Conservation (phyloP, 2,797 vertebrate genomes). For the Alfaro cultratus region DNA sequence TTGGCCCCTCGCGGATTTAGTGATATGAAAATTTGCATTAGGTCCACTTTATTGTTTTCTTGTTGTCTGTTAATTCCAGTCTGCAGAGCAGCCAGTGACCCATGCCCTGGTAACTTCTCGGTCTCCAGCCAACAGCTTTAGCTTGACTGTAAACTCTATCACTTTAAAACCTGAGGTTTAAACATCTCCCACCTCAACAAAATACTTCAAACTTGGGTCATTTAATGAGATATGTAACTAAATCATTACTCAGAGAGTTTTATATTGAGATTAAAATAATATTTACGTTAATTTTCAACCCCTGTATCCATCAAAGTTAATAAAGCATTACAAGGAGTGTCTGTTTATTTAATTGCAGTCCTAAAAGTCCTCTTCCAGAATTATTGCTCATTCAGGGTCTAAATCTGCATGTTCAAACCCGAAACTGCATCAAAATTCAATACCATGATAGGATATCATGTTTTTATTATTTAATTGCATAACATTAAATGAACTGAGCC, state of each 20-base stretch:
- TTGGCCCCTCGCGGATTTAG: slow-evolving; percentile 74
- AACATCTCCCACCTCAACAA: slow-evolving; percentile 1
- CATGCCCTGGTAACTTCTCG: slow-evolving; percentile 67
- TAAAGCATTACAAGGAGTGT: slow-evolving; percentile 62
- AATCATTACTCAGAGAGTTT: slow-evolving; percentile 25
- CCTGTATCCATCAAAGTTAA: slow-evolving; percentile 45
- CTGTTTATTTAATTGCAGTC: slow-evolving; percentile 60
- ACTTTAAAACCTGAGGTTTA: slow-evolving; percentile 8
- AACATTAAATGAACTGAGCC: slow-evolving; percentile 74
- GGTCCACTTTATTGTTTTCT: slow-evolving; percentile 82
- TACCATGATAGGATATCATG: slow-evolving; percentile 60
- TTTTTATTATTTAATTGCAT: slow-evolving; percentile 77
- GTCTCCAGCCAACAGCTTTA: slow-evolving; percentile 51
- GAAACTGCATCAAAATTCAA: slow-evolving; percentile 65
- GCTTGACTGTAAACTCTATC: slow-evolving; percentile 41
- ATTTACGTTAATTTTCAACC: slow-evolving; percentile 46
- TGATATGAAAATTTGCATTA: slow-evolving; percentile 82
- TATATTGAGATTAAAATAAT: slow-evolving; percentile 4
- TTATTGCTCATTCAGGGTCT: slow-evolving; percentile 60
- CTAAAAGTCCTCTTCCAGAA: slow-evolving; percentile 53
- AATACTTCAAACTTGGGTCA: neutral
- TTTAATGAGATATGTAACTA: slow-evolving; percentile 13
- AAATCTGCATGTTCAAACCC: slow-evolving; percentile 61
- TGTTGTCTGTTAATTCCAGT: slow-evolving; percentile 87
- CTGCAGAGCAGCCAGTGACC: slow-evolving; percentile 84